Base-by-base conservation (phyloP, 2,888 invertebrate species). In the Xestia xanthographa region DNA sequence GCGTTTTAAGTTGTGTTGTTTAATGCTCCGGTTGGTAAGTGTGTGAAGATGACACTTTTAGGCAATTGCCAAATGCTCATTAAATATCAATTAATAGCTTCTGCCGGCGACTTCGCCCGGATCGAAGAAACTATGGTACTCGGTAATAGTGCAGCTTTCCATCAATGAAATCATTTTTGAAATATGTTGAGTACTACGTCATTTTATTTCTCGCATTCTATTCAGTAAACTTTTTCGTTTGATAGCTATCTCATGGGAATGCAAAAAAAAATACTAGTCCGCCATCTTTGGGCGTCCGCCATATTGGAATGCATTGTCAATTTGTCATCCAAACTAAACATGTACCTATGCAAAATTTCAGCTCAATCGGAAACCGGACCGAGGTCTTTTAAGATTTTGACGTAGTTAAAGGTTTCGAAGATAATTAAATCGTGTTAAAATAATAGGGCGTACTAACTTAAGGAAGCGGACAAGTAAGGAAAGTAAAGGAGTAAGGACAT, bases 401-500 rank as follows among this genome's bases (percentile, higher is more conserved):
- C 56, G 8, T 17, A 26, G 5, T 26, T 2, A 26, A n/a, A n/a
- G n/a, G n/a, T 26, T n/a, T n/a, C n/a, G n/a, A n/a, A n/a, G n/a
- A 5, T 26, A 53, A 12, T 26, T 14, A 56, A 56, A 26, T 0
- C 26, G 14, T 56, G 14, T 5, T 26, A 2, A 65, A 63, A 66
- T 26, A 62, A 65, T 70, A 74, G 66, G 72, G 20, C 34, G 12
- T 66, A 53, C 12, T 6, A 14, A 20, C 43, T 8, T 48, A 34
- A 79, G 88, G 86, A 89, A 89, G 75, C 78, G 8, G 34, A 0
- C 22, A 43, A 17, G 38, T 29, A 26, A 74, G 58, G 41, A 80
- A 83, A 76, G 66, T 48, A 79, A 83, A 75, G 67, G 45, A 79
- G 38, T 38, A 81, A 81, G 80, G 80, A 76, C 82, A 68, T 43